phyloP scores from a whole-genome alignment of 2,113 vertebrate species.

The Tragelaphus buxtoni region DNA sequence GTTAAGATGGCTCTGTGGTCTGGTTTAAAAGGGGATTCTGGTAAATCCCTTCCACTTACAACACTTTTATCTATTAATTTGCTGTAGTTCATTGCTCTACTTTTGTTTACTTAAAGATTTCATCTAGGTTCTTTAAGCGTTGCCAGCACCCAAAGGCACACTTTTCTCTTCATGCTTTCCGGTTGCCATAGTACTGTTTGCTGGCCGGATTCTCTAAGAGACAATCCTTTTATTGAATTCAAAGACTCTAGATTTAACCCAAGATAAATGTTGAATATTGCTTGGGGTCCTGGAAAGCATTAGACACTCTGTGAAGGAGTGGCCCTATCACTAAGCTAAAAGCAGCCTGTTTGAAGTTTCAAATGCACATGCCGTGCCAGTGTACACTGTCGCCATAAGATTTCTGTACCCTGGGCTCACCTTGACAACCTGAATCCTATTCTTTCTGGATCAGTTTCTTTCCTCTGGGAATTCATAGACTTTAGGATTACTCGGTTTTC shows the following conservation, averaged over 20 bases:
- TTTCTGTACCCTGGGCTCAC: neutral
- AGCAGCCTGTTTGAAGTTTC: constrained; percentile 18
- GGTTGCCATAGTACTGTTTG: constrained; percentile 40
- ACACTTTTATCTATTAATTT: constrained; percentile 52
- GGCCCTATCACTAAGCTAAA: constrained; percentile 14
- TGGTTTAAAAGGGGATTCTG: constrained; percentile 30
- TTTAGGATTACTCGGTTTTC: neutral
- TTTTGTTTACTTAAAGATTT: constrained; percentile 55
- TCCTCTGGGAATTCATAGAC: neutral
- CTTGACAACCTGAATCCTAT: constrained; percentile 9
- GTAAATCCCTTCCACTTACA: constrained; percentile 48
- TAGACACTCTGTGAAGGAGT: neutral
- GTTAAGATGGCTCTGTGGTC: neutral
- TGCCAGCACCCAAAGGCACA: constrained; percentile 62
- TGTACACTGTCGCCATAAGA: neutral
- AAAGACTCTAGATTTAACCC: constrained; percentile 58
- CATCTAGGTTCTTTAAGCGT: constrained; percentile 50
- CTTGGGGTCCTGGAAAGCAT: constrained; percentile 32
- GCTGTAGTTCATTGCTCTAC: constrained; percentile 1
- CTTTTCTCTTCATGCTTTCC: constrained; percentile 55
- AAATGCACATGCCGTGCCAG: neutral
- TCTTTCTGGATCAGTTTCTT: neutral
- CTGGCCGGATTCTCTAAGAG: constrained; percentile 46
- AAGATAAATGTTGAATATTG: constrained; percentile 56
- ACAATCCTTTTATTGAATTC: constrained; percentile 39